Base-by-base conservation (phyloP, 2,888 invertebrate genomes). In the Calameuta pallipes region DNA sequence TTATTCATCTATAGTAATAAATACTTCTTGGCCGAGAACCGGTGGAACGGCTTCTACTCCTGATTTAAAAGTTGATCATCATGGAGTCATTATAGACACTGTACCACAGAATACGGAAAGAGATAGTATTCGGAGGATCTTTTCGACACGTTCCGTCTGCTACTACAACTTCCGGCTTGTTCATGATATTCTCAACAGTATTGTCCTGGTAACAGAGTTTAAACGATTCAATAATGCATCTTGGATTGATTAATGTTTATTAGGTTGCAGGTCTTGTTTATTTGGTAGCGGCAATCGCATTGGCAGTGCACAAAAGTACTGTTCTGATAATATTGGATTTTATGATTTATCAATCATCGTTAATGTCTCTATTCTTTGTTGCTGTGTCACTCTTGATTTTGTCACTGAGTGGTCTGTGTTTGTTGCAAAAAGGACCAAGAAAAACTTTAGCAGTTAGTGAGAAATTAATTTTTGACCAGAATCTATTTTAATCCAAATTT, bases 21-120 rank as follows among this genome's bases (percentile, higher is more conserved):
- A 78, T 41, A 69, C 75, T n/a, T 68, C 79, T 30, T 82, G 83
- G 84, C 73, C 81, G 36, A 76, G 83, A 77, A 74, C 78, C 34
- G 78, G 75, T 30, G 78, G 75, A 36, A 83, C 83, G 11, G 83
- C 80, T 13, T 84, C 83, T 30, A 83, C 84, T 23, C 83, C 84
- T 15, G 84, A 82, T 68, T 76, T 84, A n/a, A 84, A 81, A 41
- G 78, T 84, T 4, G 79, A 81, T 68, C 76, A 80, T 71, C 79
- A 79, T 35, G 76, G 73, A 15, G 69, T 80, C 15, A 36, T 69
- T 9, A 75, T 79, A 9, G 80, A 79, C 30, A 41, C 75, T 13
- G n/a, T 70, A 23, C 76, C 70, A 11, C 30, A 74, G 15, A 70
- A 71, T 78, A 77, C 31, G n/a, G 69, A 74, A 68, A 35, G 75